Percentiles rank a stretch among this genome's conserved stretches.
phyloP scores from a whole-genome alignment of 2,113 vertebrate species.

The Corythaixoides concolor region DNA sequence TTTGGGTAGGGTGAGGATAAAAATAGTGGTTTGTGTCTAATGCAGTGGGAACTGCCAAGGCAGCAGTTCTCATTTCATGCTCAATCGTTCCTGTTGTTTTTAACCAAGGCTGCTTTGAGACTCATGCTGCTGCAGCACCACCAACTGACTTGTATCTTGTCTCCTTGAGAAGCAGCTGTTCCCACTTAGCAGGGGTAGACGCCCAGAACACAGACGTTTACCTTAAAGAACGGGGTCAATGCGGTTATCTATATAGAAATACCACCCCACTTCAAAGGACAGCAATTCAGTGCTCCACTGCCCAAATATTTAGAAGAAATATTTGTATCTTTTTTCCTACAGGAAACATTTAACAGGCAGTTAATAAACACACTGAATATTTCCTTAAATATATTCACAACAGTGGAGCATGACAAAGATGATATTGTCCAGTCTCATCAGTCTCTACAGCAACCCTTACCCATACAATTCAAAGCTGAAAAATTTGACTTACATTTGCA shows the following conservation, averaged over 20 bases:
- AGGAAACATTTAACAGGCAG: not conserved
- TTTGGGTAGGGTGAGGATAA: not conserved
- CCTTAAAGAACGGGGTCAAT: not conserved
- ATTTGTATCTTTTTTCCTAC: not conserved
- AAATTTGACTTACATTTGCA: not conserved
- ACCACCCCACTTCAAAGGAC: conserved; percentile 42
- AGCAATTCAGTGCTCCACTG: not conserved
- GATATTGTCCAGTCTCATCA: not conserved
- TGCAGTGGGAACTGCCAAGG: not conserved
- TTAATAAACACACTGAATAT: not conserved
- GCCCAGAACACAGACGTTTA: not conserved
- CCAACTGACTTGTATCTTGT: not conserved
- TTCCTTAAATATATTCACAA: not conserved
- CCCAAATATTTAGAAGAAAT: not conserved
- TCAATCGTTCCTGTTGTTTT: not conserved
- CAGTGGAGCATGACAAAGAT: not conserved
- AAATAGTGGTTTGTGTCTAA: not conserved
- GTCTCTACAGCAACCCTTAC: not conserved
- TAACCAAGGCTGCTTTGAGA: not conserved
- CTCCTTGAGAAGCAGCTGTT: conserved; percentile 20
- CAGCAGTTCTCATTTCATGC: not conserved
- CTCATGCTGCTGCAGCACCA: not conserved
- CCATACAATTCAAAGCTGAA: not conserved
- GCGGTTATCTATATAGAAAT: conserved; percentile 26
- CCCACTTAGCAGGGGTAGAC: not conserved